These are phyloP conservation scores for Melanotaenia maccullochi DNA, from an alignment of 2,797 vertebrate genomes.

Conservation along the genomic window DNA sequence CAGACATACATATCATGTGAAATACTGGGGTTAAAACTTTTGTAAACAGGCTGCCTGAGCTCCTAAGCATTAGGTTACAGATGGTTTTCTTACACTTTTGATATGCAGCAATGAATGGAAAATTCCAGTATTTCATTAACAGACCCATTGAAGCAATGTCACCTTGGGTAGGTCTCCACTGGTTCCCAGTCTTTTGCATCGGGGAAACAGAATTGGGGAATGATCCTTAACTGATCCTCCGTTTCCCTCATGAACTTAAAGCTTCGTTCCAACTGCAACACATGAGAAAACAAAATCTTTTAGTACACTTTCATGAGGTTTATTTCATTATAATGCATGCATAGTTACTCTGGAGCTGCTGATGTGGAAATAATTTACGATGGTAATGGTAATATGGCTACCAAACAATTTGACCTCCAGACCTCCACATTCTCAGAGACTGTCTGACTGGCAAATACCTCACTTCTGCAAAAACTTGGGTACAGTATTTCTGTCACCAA, in stretches of 20 bases:
- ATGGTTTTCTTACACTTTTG: not conserved
- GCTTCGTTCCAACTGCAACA: constrained; percentile 85
- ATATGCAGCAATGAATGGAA: not conserved
- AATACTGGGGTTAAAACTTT: not conserved
- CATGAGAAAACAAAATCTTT: not conserved
- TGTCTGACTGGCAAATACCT: no score
- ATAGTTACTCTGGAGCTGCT: no score
- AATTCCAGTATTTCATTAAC: not conserved
- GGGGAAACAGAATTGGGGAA: constrained; percentile 93
- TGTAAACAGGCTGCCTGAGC: not conserved
- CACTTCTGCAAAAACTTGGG: no score
- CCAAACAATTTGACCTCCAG: not conserved
- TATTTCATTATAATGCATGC: not conserved
- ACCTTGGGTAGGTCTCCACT: constrained; percentile 88
- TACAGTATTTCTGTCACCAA: no score
- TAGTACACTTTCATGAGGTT: not conserved
- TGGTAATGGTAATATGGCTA: no score
- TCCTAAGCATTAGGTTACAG: not conserved
- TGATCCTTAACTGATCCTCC: constrained; percentile 91
- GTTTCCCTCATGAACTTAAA: constrained; percentile 92
- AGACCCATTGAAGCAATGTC: not conserved
- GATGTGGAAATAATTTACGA: no score
- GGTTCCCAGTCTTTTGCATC: constrained; percentile 90
- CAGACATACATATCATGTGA: not conserved
- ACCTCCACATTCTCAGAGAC: no score